These are phyloP conservation scores for Eupleurogrammus muticus DNA, from an alignment of 2,797 vertebrate species.

Conservation along the genomic window DNA sequence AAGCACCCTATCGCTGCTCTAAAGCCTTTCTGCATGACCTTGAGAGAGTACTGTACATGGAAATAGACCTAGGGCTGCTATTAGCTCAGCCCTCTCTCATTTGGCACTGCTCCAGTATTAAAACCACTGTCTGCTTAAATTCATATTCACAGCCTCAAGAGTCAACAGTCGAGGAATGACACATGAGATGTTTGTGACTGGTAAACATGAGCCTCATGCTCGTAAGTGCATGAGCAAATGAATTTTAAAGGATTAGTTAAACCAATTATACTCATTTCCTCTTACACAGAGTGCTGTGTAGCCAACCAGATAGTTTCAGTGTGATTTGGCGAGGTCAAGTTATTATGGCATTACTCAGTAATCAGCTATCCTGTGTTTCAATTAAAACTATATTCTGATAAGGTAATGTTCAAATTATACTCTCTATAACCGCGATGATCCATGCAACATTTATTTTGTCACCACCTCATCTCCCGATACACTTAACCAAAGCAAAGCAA, in stretches of 20 bases:
- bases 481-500: no score
- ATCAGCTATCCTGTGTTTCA: not conserved
- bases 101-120: slow-evolving; percentile 69
- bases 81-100: slow-evolving; percentile 71
- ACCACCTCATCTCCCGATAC: not conserved
- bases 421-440: no score
- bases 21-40: slow-evolving; percentile 72
- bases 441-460: not conserved
- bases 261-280: not conserved
- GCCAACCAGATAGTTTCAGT: not conserved
- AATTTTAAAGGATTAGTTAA: slow-evolving; percentile 32
- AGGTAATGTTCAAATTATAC: no score
- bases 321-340: not conserved
- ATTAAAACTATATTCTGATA: no score
- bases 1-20: slow-evolving; percentile 74
- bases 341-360: not conserved
- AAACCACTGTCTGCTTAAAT: slow-evolving; percentile 56
- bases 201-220: slow-evolving; percentile 31
- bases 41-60: slow-evolving; percentile 76
- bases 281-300: not conserved
- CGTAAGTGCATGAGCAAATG: slow-evolving; percentile 22
- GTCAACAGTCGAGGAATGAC: slow-evolving; percentile 38
- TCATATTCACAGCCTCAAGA: slow-evolving; percentile 52
- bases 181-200: slow-evolving; percentile 36
- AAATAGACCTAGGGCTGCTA: slow-evolving; percentile 75